These are phyloP conservation scores for Thalassophryne amazonica DNA, from an alignment of 2,797 vertebrate species.

Conservation along the genomic window DNA sequence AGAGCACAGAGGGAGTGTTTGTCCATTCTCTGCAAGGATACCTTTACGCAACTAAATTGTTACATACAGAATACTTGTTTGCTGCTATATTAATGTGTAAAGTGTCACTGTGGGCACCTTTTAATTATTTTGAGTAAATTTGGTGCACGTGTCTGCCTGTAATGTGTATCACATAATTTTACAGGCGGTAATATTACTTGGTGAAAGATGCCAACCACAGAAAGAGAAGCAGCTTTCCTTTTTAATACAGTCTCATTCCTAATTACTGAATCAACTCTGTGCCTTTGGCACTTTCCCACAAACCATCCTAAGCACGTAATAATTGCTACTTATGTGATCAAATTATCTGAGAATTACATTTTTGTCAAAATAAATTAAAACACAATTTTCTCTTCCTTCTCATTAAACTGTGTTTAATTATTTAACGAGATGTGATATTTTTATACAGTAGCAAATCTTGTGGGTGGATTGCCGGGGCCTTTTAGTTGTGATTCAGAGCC, in stretches of 20 bases:
- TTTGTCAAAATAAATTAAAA: constrained; percentile 46
- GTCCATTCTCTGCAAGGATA: too few species aligned
- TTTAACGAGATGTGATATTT: constrained; percentile 25
- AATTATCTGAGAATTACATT: constrained; percentile 44
- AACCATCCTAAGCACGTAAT: constrained; percentile 4
- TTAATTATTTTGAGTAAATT: too few species aligned
- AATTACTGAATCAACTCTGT: background rate
- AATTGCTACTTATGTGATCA: constrained; percentile 33
- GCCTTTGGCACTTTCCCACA: constrained; percentile 4
- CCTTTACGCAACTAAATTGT: too few species aligned
- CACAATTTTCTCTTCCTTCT: constrained; percentile 24
- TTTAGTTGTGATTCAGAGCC: constrained; percentile 2
- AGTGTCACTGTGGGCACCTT: too few species aligned
- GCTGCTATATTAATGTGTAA: too few species aligned
- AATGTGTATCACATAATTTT: too few species aligned
- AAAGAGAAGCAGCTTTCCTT: background rate
- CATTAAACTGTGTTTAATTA: constrained; percentile 45
- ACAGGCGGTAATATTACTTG: too few species aligned
- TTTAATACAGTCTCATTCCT: background rate
- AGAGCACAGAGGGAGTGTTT: too few species aligned
- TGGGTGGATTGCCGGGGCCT: constrained; percentile 6
- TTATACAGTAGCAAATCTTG: constrained; percentile 28
- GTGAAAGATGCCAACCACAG: accelerated
- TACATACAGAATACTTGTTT: too few species aligned
- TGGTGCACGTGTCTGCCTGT: too few species aligned